Evolutionary conservation across 2,888 invertebrate species (phyloP).

Genomic region (Epirrhoe alternata): DNA sequence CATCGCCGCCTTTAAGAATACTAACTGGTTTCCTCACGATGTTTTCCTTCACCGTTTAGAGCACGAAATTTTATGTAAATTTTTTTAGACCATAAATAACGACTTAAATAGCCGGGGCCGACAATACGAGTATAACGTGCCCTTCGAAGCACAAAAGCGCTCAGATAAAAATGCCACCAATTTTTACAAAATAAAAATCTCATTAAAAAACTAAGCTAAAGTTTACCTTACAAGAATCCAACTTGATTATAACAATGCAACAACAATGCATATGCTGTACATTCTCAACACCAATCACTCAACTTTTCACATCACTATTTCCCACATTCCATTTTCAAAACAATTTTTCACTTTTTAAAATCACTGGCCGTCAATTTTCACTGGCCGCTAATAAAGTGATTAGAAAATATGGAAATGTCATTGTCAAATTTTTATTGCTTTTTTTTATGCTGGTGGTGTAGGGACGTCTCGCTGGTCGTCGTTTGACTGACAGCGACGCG

Average conservation of each 20-base stretch:
- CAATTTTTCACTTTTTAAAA: not conserved
- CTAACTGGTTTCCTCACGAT: too few species aligned
- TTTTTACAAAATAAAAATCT: not conserved
- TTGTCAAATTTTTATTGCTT: slow-evolving; percentile 24
- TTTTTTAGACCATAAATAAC: too few species aligned
- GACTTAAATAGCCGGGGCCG: too few species aligned
- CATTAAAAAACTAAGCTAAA: not conserved
- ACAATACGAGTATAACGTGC: too few species aligned
- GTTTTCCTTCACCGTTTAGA: too few species aligned
- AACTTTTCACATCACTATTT: slow-evolving; percentile 23
- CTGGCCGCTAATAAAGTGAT: not conserved
- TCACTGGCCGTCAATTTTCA: slow-evolving; percentile 9
- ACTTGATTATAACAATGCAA: slow-evolving; percentile 46
- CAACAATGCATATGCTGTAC: slow-evolving; percentile 53
- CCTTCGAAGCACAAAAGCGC: too few species aligned
- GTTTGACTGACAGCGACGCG: slow-evolving; percentile 64
- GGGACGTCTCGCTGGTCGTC: slow-evolving; percentile 60
- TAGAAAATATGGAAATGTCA: not conserved
- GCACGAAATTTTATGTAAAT: too few species aligned
- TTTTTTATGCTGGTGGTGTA: slow-evolving; percentile 26
- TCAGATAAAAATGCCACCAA: too few species aligned
- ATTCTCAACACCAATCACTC: slow-evolving; percentile 46
- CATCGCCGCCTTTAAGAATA: too few species aligned
- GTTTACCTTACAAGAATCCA: slow-evolving; percentile 72
- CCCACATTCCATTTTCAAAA: slow-evolving; percentile 25